These are phyloP conservation scores for Epirrhoe tristata DNA, from an alignment of 2,888 invertebrate species.

Conservation along the genomic window DNA sequence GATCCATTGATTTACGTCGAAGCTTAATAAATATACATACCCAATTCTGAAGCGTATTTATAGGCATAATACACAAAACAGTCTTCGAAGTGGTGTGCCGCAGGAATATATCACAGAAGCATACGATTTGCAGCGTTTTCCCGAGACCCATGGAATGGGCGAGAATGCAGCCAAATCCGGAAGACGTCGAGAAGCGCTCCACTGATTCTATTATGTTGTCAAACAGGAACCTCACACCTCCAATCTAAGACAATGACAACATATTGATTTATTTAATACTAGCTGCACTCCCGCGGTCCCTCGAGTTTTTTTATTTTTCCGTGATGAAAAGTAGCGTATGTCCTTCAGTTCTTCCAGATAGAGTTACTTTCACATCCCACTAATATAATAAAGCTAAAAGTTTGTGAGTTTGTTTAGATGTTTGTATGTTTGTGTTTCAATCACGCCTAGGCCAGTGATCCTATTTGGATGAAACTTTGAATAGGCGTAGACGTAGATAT, in stretches of 20 bases:
- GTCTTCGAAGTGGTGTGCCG: constrained; percentile 95
- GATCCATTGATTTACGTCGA: too few relatives aligned
- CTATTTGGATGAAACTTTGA: too few relatives aligned
- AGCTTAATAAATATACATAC: constrained; percentile 60
- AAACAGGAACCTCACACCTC: constrained; percentile 97
- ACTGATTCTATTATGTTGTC: constrained; percentile 98
- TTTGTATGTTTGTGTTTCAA: too few relatives aligned
- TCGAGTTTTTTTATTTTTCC: too few relatives aligned
- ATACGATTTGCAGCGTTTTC: constrained; percentile 98
- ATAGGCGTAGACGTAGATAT: too few relatives aligned
- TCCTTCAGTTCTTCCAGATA: too few relatives aligned
- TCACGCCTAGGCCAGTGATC: too few relatives aligned
- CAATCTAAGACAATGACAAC: constrained; percentile 86
- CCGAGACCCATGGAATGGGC: constrained; percentile 99
- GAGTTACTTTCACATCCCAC: too few relatives aligned
- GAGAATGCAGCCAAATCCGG: constrained; percentile 98
- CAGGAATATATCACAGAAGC: constrained; percentile 98
- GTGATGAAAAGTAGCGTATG: too few relatives aligned
- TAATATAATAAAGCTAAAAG: too few relatives aligned
- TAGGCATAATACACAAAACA: constrained; percentile 98
- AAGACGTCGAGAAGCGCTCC: constrained; percentile 93
- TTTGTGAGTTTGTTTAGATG: too few relatives aligned
- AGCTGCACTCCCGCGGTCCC: too few relatives aligned
- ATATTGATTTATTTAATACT: not conserved
- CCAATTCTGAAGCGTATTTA: constrained; percentile 99